phyloP scores from a whole-genome alignment of 2,113 vertebrate species.

The Pelmatolapia mariae region DNA sequence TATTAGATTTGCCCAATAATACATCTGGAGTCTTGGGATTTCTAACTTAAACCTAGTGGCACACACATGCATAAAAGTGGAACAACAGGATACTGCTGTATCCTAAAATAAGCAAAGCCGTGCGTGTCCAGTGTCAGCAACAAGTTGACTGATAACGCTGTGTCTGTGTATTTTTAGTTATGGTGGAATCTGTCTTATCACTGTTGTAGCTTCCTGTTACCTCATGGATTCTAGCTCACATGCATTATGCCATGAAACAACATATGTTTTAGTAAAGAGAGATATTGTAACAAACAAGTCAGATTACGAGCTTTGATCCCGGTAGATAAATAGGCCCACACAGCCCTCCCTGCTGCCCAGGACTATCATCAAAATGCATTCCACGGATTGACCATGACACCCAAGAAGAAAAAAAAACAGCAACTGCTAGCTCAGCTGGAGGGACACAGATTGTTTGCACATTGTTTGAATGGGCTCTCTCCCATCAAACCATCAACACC shows the following conservation, averaged over 20 bases:
- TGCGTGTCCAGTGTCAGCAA: background rate
- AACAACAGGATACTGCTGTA: background rate
- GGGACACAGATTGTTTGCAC: constrained; percentile 58
- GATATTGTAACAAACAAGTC: background rate
- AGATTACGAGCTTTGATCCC: background rate
- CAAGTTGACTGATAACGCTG: background rate
- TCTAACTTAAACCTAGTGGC: background rate
- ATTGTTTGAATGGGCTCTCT: constrained; percentile 58
- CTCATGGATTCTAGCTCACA: constrained; percentile 30
- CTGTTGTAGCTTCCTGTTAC: background rate
- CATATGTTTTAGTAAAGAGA: background rate
- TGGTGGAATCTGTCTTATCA: constrained; percentile 48
- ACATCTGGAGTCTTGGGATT: background rate
- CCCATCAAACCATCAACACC: constrained; percentile 65
- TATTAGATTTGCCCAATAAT: background rate
- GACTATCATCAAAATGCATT: constrained; percentile 48
- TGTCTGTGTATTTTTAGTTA: constrained; percentile 9
- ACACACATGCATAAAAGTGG: background rate
- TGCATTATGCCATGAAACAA: background rate
- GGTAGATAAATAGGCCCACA: constrained; percentile 37
- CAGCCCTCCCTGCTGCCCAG: constrained; percentile 26
- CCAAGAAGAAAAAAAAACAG: constrained; percentile 39
- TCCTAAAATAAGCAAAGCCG: background rate
- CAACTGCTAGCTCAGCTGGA: constrained; percentile 80
- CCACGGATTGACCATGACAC: constrained; percentile 45